phyloP scores from a whole-genome alignment of 1,140 invertebrate species.

The Aplysia californica region DNA sequence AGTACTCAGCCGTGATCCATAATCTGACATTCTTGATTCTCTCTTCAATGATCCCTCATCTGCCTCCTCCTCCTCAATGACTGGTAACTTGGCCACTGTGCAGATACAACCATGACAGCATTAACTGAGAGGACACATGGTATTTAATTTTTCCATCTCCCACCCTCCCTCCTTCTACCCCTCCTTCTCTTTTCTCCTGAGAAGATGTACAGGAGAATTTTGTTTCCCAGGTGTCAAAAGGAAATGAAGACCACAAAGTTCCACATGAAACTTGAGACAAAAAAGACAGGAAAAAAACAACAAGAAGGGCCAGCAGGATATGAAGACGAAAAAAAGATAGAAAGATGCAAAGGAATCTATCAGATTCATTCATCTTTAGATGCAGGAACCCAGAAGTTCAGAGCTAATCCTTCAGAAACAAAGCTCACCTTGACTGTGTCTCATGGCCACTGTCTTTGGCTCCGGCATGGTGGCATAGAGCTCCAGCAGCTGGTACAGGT shows the following conservation, averaged over 20 bases:
- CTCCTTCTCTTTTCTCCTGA: neutral
- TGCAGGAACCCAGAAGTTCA: no score
- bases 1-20: constrained; percentile 7
- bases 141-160: neutral
- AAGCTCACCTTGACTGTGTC: constrained; percentile 10
- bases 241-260: no score
- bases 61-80: constrained; percentile 42
- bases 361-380: no score
- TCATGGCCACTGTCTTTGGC: constrained; percentile 82
- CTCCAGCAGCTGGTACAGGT: constrained; percentile 91
- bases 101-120: neutral
- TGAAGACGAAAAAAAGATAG: no score
- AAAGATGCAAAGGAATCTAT: no score
- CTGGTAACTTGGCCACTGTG: constrained; percentile 28
- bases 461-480: constrained; percentile 94
- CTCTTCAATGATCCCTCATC: constrained; percentile 33
- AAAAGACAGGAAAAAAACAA: no score
- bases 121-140: neutral
- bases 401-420: no score
- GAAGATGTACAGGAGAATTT: no score
- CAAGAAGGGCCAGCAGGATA: no score
- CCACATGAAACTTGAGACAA: no score
- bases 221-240: no score
- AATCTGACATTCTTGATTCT: constrained; percentile 13
- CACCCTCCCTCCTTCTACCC: neutral